Conservation (phyloP, 2,888 invertebrate genomes). For the Andrena bucephala region DNA sequence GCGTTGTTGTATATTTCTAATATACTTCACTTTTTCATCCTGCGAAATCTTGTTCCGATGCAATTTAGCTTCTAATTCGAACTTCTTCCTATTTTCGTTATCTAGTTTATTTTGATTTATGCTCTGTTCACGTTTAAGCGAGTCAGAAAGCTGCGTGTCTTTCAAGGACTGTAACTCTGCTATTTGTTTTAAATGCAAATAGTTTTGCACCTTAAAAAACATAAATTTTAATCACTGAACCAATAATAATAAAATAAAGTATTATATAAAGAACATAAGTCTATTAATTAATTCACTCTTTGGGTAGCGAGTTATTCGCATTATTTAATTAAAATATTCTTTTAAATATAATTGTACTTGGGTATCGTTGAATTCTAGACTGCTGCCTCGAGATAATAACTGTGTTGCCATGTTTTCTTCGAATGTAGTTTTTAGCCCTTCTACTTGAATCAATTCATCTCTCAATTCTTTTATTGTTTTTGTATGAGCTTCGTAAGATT, state of each 20-base stretch:
- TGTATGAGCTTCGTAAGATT: constrained; percentile 94
- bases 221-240: constrained; percentile 16
- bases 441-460: constrained; percentile 90
- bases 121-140: constrained; percentile 96
- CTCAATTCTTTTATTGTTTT: constrained; percentile 92
- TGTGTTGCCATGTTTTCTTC: constrained; percentile 86
- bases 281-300: constrained; percentile 2
- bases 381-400: constrained; percentile 90
- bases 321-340: background rate
- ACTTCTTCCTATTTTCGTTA: constrained; percentile 93
- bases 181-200: constrained; percentile 95
- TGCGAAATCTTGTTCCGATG: constrained; percentile 94
- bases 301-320: too few relatives aligned
- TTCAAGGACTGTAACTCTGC: constrained; percentile 94
- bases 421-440: constrained; percentile 90
- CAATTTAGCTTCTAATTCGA: constrained; percentile 93
- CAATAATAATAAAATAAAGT: background rate
- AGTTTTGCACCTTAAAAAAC: constrained; percentile 90
- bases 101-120: constrained; percentile 96
- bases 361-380: constrained; percentile 95
- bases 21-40: constrained; percentile 94
- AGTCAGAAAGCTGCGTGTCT: constrained; percentile 95
- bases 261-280: background rate
- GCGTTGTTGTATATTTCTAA: constrained; percentile 90
- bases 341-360: constrained; percentile 87